Base-by-base conservation (phyloP, 2,888 invertebrate genomes). In the Eupithecia centaureata region DNA sequence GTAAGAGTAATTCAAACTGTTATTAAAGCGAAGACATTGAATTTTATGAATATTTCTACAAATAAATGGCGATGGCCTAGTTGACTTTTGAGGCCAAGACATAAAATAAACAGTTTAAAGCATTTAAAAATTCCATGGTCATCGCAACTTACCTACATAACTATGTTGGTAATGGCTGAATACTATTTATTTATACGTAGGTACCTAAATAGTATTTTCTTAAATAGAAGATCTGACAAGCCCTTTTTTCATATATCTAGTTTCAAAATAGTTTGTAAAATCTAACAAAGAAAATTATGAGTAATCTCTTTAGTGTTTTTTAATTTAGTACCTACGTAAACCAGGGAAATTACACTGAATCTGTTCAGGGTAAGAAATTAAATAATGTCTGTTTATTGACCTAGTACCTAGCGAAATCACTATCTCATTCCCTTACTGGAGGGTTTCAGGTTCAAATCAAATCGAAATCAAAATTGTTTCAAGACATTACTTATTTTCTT, bases 31-130 rank as follows among this genome's bases (percentile, higher is more conserved):
- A 65, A 73, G 68, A 70, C 64, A 70, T 74, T 58, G 58, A 61
- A 63, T 73, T 73, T 75, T 64, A 68, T 32, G 61, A 64, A 51
- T 74, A 73, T 74, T 67, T 70, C 66, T 63, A 38, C 61, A 68
- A 47, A 70, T 67, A 71, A 70, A 59, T 35, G 61, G 54, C 62
- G 10, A 56, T 65, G 18, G 59, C 61, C 65, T 68, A 71, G 63
- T 71, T 68, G 67, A 69, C 64, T 58, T 64, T 70, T 58, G 67
- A 66, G 74, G 71, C 65, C 58, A 67, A 64, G 27, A 61, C 1
- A 18, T 51, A 33, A 57, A 62, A 32, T 30, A 57, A 57, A 33
- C 57, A 57, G 32, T 51, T 22, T 3, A 30, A 30, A 30, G 5
- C 30, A 25, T 56, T 56, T 8, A 56, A 32, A 57, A 32, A 18